These are phyloP conservation scores for Limulus polyphemus DNA, from an alignment of 2,888 invertebrate species.

Conservation along the genomic window DNA sequence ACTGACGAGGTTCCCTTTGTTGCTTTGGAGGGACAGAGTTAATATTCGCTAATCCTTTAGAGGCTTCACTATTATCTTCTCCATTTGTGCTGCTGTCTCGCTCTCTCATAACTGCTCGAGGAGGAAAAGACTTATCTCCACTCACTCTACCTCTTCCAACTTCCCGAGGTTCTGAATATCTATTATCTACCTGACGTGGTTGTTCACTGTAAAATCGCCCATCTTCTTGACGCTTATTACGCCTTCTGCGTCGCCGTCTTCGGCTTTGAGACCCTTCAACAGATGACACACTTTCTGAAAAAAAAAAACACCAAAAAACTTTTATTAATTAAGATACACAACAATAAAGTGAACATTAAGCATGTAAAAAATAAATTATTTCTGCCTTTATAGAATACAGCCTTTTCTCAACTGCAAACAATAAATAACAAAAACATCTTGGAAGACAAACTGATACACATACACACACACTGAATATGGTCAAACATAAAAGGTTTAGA, in stretches of 20 bases:
- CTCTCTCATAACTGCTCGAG: not conserved
- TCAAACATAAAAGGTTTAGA: too few species aligned
- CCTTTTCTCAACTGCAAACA: too few species aligned
- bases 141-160: not conserved
- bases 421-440: too few species aligned
- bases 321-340: not conserved
- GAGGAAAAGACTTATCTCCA: not conserved
- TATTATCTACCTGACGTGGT: not conserved
- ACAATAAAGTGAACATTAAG: too few species aligned
- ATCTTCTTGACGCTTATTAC: slow-evolving; percentile 13
- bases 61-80: not conserved
- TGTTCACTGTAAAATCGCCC: slow-evolving; percentile 6
- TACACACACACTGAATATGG: too few species aligned
- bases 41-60: not conserved
- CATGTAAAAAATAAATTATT: too few species aligned
- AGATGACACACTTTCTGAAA: slow-evolving; percentile 47
- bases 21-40: slow-evolving; percentile 4
- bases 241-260: slow-evolving; percentile 32
- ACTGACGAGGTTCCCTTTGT: slow-evolving; percentile 2
- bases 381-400: too few species aligned
- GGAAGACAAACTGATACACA: too few species aligned
- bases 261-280: slow-evolving; percentile 48
- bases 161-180: slow-evolving; percentile 6
- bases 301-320: not conserved
- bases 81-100: not conserved